Evolutionary conservation across 2,888 invertebrate species (phyloP).

Genomic region (Beris chalybata): DNA sequence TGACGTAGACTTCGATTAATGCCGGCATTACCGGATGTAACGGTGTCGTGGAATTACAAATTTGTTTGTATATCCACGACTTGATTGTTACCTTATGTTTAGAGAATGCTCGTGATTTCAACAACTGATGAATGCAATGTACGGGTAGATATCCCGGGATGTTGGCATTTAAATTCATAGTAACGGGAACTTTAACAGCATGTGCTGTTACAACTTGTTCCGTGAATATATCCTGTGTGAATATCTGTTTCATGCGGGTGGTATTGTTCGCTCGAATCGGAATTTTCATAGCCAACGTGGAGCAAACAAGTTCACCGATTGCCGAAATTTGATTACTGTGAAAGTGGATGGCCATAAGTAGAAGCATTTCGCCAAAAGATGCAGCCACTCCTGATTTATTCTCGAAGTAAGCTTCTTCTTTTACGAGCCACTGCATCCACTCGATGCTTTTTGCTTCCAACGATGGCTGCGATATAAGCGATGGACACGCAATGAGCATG

Average conservation of each 20-base stretch:
- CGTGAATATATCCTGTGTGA: constrained; percentile 95
- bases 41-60: constrained; percentile 85
- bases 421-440: constrained; percentile 92
- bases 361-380: constrained; percentile 93
- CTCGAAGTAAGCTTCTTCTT: constrained; percentile 87
- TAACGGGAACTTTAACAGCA: constrained; percentile 95
- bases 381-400: constrained; percentile 81
- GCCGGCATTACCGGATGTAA: constrained; percentile 91
- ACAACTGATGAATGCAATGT: constrained; percentile 92
- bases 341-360: constrained; percentile 95
- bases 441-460: constrained; percentile 86
- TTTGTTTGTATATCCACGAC: constrained; percentile 94
- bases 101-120: constrained; percentile 92
- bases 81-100: constrained; percentile 96
- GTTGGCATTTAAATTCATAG: constrained; percentile 81
- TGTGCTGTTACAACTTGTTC: constrained; percentile 96
- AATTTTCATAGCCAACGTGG: constrained; percentile 94
- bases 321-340: constrained; percentile 93
- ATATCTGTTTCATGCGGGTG: constrained; percentile 87
- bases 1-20: constrained; percentile 92
- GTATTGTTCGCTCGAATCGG: constrained; percentile 82
- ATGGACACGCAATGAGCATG: constrained; percentile 93
- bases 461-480: constrained; percentile 72
- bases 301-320: constrained; percentile 90
- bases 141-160: constrained; percentile 92